Conservation (phyloP, 1,140 invertebrate species). For the Formica selysi region DNA sequence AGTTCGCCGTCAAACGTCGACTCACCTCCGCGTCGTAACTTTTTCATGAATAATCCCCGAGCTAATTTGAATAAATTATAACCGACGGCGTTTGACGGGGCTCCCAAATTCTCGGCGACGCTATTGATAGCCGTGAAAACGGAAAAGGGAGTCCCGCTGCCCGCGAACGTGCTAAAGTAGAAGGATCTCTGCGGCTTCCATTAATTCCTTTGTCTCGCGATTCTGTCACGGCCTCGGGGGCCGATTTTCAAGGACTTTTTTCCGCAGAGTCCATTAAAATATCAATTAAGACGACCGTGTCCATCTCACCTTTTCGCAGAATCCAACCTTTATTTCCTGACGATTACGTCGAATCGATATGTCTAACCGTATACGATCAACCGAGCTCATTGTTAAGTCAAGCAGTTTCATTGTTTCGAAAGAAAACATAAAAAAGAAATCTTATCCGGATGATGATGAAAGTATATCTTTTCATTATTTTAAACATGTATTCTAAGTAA, state of each 20-base stretch:
- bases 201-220: conserved; percentile 85
- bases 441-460: not conserved
- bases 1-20: conserved; percentile 66
- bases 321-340: conserved; percentile 58
- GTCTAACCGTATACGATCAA: conserved; percentile 47
- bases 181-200: conserved; percentile 82
- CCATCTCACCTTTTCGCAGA: conserved; percentile 60
- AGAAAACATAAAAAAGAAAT: conserved; percentile 6
- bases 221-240: conserved; percentile 58
- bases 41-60: conserved; percentile 83
- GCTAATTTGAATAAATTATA: conserved; percentile 84
- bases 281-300: conserved; percentile 81
- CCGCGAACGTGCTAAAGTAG: conserved; percentile 52
- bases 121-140: conserved; percentile 78
- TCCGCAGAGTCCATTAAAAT: conserved; percentile 84
- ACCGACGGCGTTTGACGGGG: conserved; percentile 81
- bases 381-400: conserved; percentile 45
- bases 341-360: conserved; percentile 32
- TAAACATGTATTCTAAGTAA: conserved; percentile 2
- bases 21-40: conserved; percentile 75
- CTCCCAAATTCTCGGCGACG: conserved; percentile 64
- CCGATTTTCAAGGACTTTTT: conserved; percentile 78
- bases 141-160: conserved; percentile 63
- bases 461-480: not conserved
- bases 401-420: conserved; percentile 65